These are phyloP conservation scores for Lasioglossum figueresi DNA, from an alignment of 2,888 invertebrate genomes.

Conservation along the genomic window DNA sequence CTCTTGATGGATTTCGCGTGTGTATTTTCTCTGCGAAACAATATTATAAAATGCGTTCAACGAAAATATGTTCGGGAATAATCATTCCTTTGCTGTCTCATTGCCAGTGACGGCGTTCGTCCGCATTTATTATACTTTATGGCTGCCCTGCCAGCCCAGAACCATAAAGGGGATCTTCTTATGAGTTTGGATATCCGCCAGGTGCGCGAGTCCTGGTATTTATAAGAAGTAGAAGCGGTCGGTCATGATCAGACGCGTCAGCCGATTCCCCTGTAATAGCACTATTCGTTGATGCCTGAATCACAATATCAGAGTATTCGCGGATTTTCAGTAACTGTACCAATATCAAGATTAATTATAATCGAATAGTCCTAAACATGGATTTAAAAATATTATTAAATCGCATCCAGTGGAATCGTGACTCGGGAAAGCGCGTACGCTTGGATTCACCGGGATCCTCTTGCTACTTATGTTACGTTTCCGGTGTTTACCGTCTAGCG, in stretches of 20 bases:
- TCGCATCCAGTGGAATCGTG: background rate
- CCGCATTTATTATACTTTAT: background rate
- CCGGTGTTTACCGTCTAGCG: slow-evolving; percentile 20
- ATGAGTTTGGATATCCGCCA: background rate
- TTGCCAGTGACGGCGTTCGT: background rate
- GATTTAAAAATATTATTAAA: background rate
- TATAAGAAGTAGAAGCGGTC: background rate
- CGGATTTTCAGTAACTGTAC: no score
- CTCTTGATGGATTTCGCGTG: no score
- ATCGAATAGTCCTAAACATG: no score
- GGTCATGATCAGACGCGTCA: background rate
- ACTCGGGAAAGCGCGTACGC: background rate
- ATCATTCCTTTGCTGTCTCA: background rate
- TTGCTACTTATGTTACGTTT: background rate
- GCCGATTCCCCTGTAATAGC: background rate
- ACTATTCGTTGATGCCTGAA: background rate
- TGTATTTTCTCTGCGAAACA: background rate
- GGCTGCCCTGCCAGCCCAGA: background rate
- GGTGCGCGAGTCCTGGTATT: background rate
- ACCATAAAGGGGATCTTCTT: background rate
- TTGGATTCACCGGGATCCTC: background rate
- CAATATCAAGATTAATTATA: background rate
- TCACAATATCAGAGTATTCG: background rate
- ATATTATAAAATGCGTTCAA: background rate
- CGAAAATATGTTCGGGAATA: background rate